Evolutionary conservation across 2,888 invertebrate genomes (phyloP), one percentile per base, ranked within the genome.

Genomic region (Charanyca ferruginea): DNA sequence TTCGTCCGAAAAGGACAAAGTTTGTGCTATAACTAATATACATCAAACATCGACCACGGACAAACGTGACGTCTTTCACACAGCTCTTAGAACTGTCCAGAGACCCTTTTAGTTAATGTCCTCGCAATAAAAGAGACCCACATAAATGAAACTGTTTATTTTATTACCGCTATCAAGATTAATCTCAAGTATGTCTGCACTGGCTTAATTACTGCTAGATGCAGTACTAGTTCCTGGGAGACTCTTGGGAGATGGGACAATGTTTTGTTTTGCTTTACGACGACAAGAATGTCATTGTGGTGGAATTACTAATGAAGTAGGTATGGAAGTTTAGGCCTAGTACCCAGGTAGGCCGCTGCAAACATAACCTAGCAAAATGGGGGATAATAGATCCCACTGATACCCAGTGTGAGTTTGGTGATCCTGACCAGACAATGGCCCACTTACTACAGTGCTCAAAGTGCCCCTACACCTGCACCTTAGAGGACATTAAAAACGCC

Each of bases 141-240:
- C 23, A 73, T 76, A 65, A 77, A 76, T 23, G 54, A 18, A 52
- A 20, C 64, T 62, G 61, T 76, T 75, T 61, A 64, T 58, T 76
- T 68, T 76, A 76, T 68, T 57, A n/a, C 42, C 11, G 47, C 48
- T 47, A 62, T 76, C 73, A 71, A 65, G 77, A 76, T 49, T 47
- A 23, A 57, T 70, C 49, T 47, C 47, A 23, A 59, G 47, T 44
- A 42, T 45, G 1, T 65, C 42, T 51, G 51, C 54, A 44, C 18
- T 55, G 22, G 22, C 55, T 71, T 76, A 76, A 76, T 76, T 74
- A 42, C 25, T 45, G 44, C 53, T 38, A 2, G 9, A 25, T 53
- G 52, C 51, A 53, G 18, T 60, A 48, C 9, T 28, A n/a, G 13
- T 62, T 74, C 11, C 44, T 49, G 7, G 16, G 11, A n/a, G 11